phyloP scores from a whole-genome alignment of 2,888 invertebrate species.

The Thera obeliscata region DNA sequence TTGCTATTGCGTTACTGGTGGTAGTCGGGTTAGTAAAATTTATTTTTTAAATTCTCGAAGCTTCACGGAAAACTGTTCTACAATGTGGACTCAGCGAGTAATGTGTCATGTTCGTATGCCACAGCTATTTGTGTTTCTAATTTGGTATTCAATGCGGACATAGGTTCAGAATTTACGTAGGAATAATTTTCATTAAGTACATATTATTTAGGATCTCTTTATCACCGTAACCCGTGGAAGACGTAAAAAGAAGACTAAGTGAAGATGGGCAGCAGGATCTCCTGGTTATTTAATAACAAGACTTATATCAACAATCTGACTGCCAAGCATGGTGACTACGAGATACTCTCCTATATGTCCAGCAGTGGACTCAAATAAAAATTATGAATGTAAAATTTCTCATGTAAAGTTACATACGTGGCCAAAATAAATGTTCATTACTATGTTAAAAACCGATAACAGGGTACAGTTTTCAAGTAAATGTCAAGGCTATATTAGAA shows the following conservation, averaged over 20 bases:
- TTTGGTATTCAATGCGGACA: not conserved
- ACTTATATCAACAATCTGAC: not conserved
- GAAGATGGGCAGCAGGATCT: not conserved
- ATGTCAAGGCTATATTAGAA: slow-evolving; percentile 64
- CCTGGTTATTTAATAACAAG: not conserved
- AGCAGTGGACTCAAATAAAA: not conserved
- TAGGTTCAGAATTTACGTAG: not conserved
- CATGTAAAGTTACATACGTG: not conserved
- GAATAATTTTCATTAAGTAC: not conserved
- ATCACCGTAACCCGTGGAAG: not conserved
- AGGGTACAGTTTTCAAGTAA: slow-evolving; percentile 34
- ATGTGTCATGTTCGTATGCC: not conserved
- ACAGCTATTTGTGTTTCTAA: not conserved
- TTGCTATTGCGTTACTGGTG: slow-evolving; percentile 26
- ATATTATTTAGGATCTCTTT: too few species aligned
- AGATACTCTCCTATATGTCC: too few species aligned
- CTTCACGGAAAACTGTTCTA: not conserved
- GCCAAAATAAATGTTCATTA: slow-evolving; percentile 7
- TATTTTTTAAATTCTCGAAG: not conserved
- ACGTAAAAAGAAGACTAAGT: not conserved
- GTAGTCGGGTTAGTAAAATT: not conserved
- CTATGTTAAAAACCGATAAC: slow-evolving; percentile 21
- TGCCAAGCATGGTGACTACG: not conserved
- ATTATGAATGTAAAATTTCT: too few species aligned
- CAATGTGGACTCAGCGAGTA: not conserved